These are phyloP conservation scores for Bruchidius siliquastri DNA, from an alignment of 2,888 invertebrate species.

Conservation along the genomic window DNA sequence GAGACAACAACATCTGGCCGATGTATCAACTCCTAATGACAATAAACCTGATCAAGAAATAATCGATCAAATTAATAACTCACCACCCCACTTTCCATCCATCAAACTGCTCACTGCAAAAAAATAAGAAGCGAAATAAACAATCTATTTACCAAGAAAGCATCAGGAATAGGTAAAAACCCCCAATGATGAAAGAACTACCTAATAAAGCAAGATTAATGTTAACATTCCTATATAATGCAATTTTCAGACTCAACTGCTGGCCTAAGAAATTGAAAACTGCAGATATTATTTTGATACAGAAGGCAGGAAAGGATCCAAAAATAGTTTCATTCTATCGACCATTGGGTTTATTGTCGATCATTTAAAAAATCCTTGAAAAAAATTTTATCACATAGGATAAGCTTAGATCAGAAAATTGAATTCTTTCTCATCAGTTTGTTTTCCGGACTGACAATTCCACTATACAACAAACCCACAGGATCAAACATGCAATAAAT, in stretches of 20 bases:
- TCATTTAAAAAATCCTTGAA: conserved; percentile 3
- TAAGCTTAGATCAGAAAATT: background rate
- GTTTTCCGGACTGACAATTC: conserved; percentile 1
- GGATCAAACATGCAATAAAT: conserved; percentile 2
- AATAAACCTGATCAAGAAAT: too few relatives aligned
- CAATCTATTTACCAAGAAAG: too few relatives aligned
- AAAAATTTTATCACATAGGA: conserved; percentile 3
- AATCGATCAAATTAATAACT: too few relatives aligned
- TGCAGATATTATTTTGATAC: conserved; percentile 6
- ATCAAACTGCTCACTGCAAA: too few relatives aligned
- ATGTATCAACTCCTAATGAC: too few relatives aligned
- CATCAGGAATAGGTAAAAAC: too few relatives aligned
- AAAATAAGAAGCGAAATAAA: too few relatives aligned
- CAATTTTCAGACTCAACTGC: background rate
- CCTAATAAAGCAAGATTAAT: too few relatives aligned
- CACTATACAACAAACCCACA: background rate
- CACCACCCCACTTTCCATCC: too few relatives aligned
- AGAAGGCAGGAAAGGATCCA: conserved; percentile 1
- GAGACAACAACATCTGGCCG: too few relatives aligned
- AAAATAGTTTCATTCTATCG: conserved; percentile 1
- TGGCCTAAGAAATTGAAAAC: conserved; percentile 2
- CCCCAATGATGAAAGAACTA: too few relatives aligned
- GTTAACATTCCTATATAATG: background rate
- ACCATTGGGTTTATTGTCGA: conserved; percentile 1
- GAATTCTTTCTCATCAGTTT: background rate